These are phyloP conservation scores for Cynopterus sphinx DNA, from an alignment of 2,797 vertebrate species.

Conservation along the genomic window DNA sequence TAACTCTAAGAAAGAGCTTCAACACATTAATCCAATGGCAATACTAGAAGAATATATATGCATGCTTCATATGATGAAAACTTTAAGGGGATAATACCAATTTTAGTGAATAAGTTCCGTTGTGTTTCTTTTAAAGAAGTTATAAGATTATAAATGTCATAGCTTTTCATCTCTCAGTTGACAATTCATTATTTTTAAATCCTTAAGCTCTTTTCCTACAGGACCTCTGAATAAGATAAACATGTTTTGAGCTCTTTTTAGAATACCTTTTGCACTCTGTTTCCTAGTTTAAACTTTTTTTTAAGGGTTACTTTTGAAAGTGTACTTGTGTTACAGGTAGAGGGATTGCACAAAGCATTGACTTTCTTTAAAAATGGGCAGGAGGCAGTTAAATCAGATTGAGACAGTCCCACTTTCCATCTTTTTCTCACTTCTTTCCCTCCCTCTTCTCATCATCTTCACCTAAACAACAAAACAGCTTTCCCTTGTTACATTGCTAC, in stretches of 20 bases:
- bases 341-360: neutral
- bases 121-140: slow-evolving; percentile 26
- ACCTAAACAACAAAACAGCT: neutral
- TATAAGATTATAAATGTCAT: slow-evolving; percentile 18
- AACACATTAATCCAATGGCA: neutral
- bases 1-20: neutral
- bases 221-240: slow-evolving; percentile 22
- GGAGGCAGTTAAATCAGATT: neutral
- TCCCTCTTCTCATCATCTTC: neutral
- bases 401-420: rapidly evolving
- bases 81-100: neutral
- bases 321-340: neutral
- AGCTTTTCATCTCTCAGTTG: slow-evolving; percentile 27
- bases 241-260: slow-evolving; percentile 24
- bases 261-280: neutral
- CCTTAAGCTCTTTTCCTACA: neutral
- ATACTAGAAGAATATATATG: neutral
- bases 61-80: neutral
- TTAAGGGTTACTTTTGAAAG: slow-evolving; percentile 1
- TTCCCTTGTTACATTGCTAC: neutral
- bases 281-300: slow-evolving; percentile 32
- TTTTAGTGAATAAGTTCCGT: neutral
- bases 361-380: neutral
- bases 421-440: neutral
- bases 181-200: slow-evolving; percentile 51